Evolutionary conservation across 2,797 vertebrate genomes (phyloP).

Genomic region (Champsocephalus esox): DNA sequence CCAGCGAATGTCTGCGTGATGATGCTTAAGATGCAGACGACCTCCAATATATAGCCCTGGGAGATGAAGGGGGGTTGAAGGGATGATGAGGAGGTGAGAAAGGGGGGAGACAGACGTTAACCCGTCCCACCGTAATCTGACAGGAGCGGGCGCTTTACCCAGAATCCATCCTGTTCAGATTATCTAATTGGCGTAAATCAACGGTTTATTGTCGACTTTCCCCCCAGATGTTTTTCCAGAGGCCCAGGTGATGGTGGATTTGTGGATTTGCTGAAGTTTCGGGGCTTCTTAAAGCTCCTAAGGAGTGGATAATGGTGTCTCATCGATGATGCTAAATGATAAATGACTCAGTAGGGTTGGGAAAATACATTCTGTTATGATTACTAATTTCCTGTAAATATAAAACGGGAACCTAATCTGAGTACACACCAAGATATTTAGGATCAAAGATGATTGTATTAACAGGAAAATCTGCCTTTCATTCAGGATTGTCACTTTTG

Average conservation of each 20-base stretch:
- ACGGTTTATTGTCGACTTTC: slow-evolving; percentile 52
- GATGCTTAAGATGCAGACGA: slow-evolving; percentile 76
- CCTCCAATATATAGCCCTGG: slow-evolving; percentile 84
- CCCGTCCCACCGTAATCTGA: slow-evolving; percentile 79
- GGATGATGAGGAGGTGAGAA: slow-evolving; percentile 52
- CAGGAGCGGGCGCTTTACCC: slow-evolving; percentile 68
- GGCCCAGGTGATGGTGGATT: slow-evolving; percentile 20
- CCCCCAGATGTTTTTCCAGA: slow-evolving; percentile 78
- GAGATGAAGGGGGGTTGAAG: slow-evolving; percentile 55
- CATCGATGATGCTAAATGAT: slow-evolving; percentile 32
- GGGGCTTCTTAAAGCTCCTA: slow-evolving; percentile 29
- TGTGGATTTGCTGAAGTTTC: slow-evolving; percentile 45
- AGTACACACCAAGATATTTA: too few species aligned
- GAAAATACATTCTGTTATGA: too few species aligned
- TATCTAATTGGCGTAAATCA: slow-evolving; percentile 79
- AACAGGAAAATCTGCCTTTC: too few species aligned
- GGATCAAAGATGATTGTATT: too few species aligned
- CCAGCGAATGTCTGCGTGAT: slow-evolving; percentile 64
- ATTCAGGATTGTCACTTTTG: too few species aligned
- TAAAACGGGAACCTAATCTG: too few species aligned
- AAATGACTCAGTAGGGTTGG: slow-evolving; percentile 38
- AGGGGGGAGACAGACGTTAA: slow-evolving; percentile 68
- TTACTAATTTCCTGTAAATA: too few species aligned
- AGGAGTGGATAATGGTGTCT: slow-evolving; percentile 52
- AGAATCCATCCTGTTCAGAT: slow-evolving; percentile 76